Percentiles rank a stretch among this genome's conserved stretches.
Evolutionary conservation across 1,140 invertebrate species (phyloP).

Genomic region (Drosophila mojavensis): DNA sequence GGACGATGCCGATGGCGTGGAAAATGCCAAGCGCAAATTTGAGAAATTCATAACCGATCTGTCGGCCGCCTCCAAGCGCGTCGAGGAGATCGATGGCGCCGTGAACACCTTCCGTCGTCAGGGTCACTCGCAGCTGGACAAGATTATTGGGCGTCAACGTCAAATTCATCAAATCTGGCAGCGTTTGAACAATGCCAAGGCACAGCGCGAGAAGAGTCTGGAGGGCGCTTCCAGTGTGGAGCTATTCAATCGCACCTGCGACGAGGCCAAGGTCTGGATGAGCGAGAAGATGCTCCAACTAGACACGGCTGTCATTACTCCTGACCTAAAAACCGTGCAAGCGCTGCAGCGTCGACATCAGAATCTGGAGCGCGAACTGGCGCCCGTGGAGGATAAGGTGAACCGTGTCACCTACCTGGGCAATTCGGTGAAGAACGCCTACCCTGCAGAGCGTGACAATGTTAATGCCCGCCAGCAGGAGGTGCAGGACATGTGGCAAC

Average conservation of each 20-base stretch:
- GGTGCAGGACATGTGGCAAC: conserved; percentile 94
- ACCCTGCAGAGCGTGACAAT: conserved; percentile 94
- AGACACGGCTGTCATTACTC: conserved; percentile 91
- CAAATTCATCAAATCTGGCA: conserved; percentile 96
- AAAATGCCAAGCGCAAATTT: conserved; percentile 96
- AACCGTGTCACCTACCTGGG: conserved; percentile 91
- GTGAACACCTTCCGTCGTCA: conserved; percentile 94
- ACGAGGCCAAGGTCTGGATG: conserved; percentile 97
- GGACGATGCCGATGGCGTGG: conserved; percentile 93
- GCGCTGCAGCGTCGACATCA: conserved; percentile 95
- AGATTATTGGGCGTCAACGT: conserved; percentile 91
- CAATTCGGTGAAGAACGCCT: conserved; percentile 94
- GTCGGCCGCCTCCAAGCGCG: conserved; percentile 94
- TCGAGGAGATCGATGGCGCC: conserved; percentile 94
- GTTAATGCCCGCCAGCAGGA: conserved; percentile 94
- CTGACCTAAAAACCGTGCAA: conserved; percentile 95
- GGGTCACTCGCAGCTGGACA: conserved; percentile 94
- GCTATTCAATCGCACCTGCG: conserved; percentile 96
- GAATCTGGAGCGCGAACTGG: conserved; percentile 94
- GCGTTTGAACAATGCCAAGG: conserved; percentile 93
- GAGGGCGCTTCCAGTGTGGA: conserved; percentile 97
- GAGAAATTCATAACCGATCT: conserved; percentile 98
- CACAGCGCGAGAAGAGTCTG: conserved; percentile 95
- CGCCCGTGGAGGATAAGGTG: conserved; percentile 95
- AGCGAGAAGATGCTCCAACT: conserved; percentile 94